Evolutionary conservation across 2,797 vertebrate species (phyloP).

Genomic region (Bufotes viridis): DNA sequence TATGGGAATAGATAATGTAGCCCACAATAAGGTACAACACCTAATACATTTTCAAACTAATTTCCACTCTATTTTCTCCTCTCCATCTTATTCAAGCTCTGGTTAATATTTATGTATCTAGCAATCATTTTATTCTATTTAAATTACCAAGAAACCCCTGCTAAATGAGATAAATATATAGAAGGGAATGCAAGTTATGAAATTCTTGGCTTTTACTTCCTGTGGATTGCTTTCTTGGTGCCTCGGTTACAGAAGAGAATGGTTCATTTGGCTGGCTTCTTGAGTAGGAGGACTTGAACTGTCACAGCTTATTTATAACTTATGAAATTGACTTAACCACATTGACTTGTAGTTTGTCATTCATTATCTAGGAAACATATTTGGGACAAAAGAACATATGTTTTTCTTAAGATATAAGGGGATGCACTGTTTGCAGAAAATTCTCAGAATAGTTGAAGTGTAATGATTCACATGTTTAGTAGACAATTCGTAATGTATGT

Average conservation of each 20-base stretch:
- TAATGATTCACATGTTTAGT: background rate
- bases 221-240: slow-evolving; percentile 12
- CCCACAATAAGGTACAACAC: no score
- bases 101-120: slow-evolving; percentile 1
- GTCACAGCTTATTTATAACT: slow-evolving; percentile 37
- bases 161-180: slow-evolving; percentile 22
- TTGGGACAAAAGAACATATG: slow-evolving; percentile 42
- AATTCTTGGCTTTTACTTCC: slow-evolving; percentile 3
- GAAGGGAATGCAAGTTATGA: slow-evolving; percentile 18
- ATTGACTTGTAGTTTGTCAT: slow-evolving; percentile 27
- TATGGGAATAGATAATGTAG: no score
- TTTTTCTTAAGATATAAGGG: slow-evolving; percentile 44
- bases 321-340: slow-evolving; percentile 43
- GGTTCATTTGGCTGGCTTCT: background rate
- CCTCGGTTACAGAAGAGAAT: background rate
- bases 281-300: slow-evolving; percentile 23
- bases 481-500: background rate
- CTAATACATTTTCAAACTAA: background rate
- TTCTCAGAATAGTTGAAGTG: slow-evolving; percentile 18
- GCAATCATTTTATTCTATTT: slow-evolving; percentile 7
- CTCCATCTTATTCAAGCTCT: background rate
- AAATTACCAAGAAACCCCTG: background rate
- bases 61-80: background rate
- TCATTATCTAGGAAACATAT: slow-evolving; percentile 32
- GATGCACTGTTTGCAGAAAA: slow-evolving; percentile 10